Evolutionary conservation across 2,888 invertebrate genomes (phyloP).

Genomic region (Piscicola geometra): DNA sequence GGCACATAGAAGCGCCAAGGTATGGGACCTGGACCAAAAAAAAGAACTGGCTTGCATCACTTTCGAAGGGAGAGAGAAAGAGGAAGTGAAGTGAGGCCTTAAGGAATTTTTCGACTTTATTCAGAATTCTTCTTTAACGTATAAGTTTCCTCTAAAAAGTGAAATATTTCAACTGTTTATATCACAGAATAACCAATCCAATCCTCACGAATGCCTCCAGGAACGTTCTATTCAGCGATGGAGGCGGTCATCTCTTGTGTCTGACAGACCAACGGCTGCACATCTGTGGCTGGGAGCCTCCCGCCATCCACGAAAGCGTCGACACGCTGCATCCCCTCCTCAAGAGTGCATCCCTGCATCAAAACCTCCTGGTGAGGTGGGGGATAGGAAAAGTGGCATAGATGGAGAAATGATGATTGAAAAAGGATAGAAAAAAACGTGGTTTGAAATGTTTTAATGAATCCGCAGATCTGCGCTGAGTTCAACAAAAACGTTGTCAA

Average conservation of each 20-base stretch:
- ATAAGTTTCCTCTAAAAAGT: too few species aligned
- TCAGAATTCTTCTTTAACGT: too few species aligned
- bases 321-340: conserved; percentile 59
- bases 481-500: neutral
- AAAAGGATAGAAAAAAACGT: neutral
- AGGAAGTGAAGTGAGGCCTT: conserved; percentile 63
- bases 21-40: conserved; percentile 92
- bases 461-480: conserved; percentile 1
- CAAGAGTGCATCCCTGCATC: neutral
- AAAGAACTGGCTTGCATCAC: conserved; percentile 55
- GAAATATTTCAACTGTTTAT: too few species aligned
- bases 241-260: conserved; percentile 78
- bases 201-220: too few species aligned
- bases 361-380: neutral
- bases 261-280: conserved; percentile 80
- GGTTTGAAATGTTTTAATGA: too few species aligned
- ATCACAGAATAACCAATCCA: too few species aligned
- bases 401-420: neutral
- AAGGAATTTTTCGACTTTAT: too few species aligned
- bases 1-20: conserved; percentile 79
- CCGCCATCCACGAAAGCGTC: conserved; percentile 75
- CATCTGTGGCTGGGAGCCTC: conserved; percentile 91
- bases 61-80: conserved; percentile 60
- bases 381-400: too few species aligned
- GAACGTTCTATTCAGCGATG: conserved; percentile 77